Conservation (phyloP, 2,113 vertebrate species). For the Donacobius atricapilla region DNA sequence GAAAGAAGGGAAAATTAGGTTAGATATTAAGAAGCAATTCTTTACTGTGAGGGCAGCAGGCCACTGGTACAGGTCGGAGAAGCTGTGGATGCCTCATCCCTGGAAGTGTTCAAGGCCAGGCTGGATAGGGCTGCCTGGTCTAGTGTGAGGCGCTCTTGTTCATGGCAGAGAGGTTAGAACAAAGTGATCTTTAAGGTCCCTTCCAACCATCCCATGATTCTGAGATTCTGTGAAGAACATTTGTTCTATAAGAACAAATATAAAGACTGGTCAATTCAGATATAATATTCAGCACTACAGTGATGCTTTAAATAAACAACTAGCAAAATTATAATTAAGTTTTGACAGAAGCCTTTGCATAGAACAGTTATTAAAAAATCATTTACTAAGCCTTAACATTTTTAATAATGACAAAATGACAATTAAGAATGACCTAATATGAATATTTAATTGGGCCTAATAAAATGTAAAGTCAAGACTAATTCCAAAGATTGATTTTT, state of each 20-base stretch:
- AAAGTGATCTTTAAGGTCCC: background rate
- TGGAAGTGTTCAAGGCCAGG: background rate
- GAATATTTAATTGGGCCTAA: background rate
- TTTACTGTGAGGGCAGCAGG: background rate
- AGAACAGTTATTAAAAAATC: background rate
- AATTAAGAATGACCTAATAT: background rate
- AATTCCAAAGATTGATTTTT: background rate
- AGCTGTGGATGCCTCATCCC: background rate
- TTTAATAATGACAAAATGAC: conserved; percentile 29
- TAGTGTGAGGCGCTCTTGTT: background rate
- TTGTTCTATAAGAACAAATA: background rate
- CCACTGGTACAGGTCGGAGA: background rate
- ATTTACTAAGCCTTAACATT: background rate
- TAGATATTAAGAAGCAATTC: background rate
- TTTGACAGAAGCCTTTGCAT: conserved; percentile 10
- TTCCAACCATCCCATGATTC: background rate
- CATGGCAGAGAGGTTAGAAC: background rate
- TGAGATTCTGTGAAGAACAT: background rate
- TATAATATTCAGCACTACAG: background rate
- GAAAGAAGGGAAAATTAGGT: background rate
- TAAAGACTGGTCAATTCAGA: background rate
- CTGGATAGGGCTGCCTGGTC: background rate
- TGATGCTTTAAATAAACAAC: background rate
- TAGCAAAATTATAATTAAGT: background rate
- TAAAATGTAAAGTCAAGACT: background rate